Percentiles rank a stretch among this genome's conserved stretches.
Evolutionary conservation across 2,888 invertebrate genomes (phyloP).

Genomic region (Malachius bipustulatus): DNA sequence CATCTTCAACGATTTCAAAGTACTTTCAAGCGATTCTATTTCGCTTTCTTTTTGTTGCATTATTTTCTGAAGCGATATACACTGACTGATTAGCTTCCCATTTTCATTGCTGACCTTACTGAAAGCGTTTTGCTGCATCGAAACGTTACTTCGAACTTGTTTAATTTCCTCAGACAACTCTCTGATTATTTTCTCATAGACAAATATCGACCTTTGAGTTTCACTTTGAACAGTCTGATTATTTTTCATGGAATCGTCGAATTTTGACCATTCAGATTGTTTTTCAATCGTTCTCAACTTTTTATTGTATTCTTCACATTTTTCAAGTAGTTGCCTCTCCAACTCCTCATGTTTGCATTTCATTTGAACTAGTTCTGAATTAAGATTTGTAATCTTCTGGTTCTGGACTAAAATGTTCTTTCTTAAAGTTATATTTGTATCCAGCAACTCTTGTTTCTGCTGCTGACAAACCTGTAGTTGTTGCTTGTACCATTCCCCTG

Average conservation of each 20-base stretch:
- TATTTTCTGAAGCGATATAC: neutral
- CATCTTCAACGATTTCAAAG: too few species aligned
- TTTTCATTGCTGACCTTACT: neutral
- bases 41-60: neutral
- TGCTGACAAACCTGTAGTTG: neutral
- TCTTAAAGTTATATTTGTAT: neutral
- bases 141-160: neutral
- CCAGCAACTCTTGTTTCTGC: neutral
- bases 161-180: conserved; percentile 1
- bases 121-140: neutral
- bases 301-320: neutral
- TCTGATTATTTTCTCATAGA: neutral
- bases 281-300: neutral
- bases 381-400: neutral
- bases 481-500: neutral
- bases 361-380: neutral
- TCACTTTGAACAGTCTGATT: neutral
- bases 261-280: too few species aligned
- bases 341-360: neutral
- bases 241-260: too few species aligned
- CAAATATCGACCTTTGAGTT: neutral
- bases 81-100: neutral
- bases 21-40: neutral
- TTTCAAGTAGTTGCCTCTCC: neutral
- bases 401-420: neutral